Base-by-base conservation (phyloP, 2,113 vertebrate genomes). In the Tinamus guttatus region DNA sequence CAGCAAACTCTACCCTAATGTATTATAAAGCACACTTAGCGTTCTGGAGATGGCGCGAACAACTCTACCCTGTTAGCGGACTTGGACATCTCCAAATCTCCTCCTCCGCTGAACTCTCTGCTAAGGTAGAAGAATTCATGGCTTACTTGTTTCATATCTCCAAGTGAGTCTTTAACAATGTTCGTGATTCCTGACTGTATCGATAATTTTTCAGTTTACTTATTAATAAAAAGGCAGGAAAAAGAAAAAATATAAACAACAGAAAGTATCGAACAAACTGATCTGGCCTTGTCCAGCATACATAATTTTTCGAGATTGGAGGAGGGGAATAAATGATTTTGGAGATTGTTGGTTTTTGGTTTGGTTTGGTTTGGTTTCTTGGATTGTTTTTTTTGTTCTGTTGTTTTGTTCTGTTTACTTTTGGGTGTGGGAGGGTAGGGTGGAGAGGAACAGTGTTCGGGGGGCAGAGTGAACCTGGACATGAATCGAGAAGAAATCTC, bases 11-110 rank as follows among this genome's bases (percentile, higher is more conserved):
- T 98, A 96, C 98, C 98, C 98, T 98, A 98, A 99, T 99, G 98
- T 99, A 99, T 97, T 98, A 98, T 99, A 99, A 99, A 99, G 99
- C 99, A 99, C 99, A 98, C 98, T 98, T 98, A 98, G 97, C 73
- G 10, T 97, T 97, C 97, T 80, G 97, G 93, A 97, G 97, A 95
- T 81, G 96, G 89, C 90, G 25, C 63, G 4, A 81, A 83, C 96
- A 97, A 94, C 96, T 96, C 97, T 95, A 86, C 93, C 94, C 93
- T 93, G 76, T 96, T 90, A 92, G 75, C 90, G 81, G 97, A 98
- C 97, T 98, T 98, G 98, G 98, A 98, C 95, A 96, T 97, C 98
- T 98, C 98, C 98, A 97, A 89, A 96, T 92, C 94, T 98, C 98
- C 98, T 98, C 98, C 98, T 98, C 97, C 97, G 96, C 92, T 97